Conservation (phyloP, 2,888 invertebrate genomes). For the Eupithecia pulchellata region DNA sequence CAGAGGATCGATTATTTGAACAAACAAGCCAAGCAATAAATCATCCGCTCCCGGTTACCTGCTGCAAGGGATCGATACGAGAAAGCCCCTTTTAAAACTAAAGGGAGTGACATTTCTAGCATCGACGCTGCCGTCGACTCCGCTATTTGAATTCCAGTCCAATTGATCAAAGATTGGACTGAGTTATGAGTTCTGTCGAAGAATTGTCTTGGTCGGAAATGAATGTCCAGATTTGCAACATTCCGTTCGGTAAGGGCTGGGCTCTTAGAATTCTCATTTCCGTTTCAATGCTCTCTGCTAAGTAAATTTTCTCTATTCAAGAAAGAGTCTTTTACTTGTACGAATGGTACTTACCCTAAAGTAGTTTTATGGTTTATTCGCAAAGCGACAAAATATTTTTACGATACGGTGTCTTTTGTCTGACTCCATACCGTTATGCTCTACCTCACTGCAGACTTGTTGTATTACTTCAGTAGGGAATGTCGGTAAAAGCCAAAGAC, state of each 20-base stretch:
- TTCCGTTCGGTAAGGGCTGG: constrained; percentile 28
- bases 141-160: constrained; percentile 49
- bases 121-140: constrained; percentile 49
- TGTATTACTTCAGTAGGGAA: constrained; percentile 42
- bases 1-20: constrained; percentile 81
- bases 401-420: constrained; percentile 50
- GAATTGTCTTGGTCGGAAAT: constrained; percentile 43
- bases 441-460: constrained; percentile 43
- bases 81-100: constrained; percentile 76
- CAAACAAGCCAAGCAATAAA: constrained; percentile 82
- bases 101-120: constrained; percentile 77
- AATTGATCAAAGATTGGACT: constrained; percentile 51
- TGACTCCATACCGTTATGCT: constrained; percentile 48
- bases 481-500: constrained; percentile 39
- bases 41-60: constrained; percentile 82
- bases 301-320: neutral
- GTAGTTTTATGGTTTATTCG: constrained; percentile 44
- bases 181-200: constrained; percentile 41
- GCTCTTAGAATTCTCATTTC: constrained; percentile 35
- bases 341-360: neutral
- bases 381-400: constrained; percentile 50
- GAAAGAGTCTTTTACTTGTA: neutral
- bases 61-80: constrained; percentile 79
- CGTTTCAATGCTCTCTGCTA: constrained; percentile 27
- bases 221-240: constrained; percentile 41